A percentile compares a stretch with the other conserved stretches of the same genome.
phyloP scores from a whole-genome alignment of 2,888 invertebrate species.

The Balanococcus diminutus region DNA sequence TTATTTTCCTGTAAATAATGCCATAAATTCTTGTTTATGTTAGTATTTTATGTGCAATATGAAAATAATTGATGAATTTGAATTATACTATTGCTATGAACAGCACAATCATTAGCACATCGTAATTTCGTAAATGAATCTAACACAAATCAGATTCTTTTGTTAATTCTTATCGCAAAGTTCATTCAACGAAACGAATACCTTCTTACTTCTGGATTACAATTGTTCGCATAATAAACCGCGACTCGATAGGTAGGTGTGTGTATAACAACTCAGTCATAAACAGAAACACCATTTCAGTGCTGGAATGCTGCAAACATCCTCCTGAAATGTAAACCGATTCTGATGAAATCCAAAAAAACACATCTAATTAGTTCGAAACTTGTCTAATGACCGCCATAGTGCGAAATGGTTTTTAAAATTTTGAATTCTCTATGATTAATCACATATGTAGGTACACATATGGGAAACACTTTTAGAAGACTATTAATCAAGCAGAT shows the following conservation, averaged over 20 bases:
- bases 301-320: not conserved
- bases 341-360: not conserved
- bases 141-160: not conserved
- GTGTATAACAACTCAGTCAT: not conserved
- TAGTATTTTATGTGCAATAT: not conserved
- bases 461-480: not conserved
- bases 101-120: not conserved
- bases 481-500: not conserved
- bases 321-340: not conserved
- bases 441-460: not conserved
- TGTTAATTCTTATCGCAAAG: not conserved
- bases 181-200: not conserved
- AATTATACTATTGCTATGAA: not conserved
- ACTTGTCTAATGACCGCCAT: too few relatives aligned
- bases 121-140: not conserved
- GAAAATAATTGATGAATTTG: not conserved
- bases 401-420: too few relatives aligned
- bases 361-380: not conserved
- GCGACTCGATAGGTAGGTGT: not conserved
- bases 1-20: not conserved
- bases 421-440: not conserved
- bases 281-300: too few relatives aligned
- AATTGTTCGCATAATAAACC: too few relatives aligned
- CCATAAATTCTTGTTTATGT: not conserved
- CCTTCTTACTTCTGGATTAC: too few relatives aligned